phyloP scores from a whole-genome alignment of 2,113 vertebrate species.

The Malurus cyaneus region DNA sequence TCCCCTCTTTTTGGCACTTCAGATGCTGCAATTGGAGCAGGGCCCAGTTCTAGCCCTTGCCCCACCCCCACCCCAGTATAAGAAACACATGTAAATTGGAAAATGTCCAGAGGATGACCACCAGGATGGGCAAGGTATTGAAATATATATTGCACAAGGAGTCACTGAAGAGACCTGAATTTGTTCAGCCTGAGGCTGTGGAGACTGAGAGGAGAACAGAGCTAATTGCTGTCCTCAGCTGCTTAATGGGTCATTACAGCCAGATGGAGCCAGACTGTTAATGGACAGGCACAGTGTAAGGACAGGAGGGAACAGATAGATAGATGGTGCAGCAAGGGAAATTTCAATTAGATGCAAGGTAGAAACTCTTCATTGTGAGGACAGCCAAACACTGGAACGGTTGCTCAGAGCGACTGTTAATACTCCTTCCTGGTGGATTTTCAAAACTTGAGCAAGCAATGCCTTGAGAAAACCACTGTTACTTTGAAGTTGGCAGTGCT shows the following conservation, averaged over 20 bases:
- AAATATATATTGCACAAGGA: background rate
- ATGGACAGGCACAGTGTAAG: background rate
- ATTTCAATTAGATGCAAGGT: slow-evolving; percentile 4
- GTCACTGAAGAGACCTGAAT: background rate
- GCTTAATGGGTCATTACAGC: slow-evolving; percentile 29
- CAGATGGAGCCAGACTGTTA: slow-evolving; percentile 10
- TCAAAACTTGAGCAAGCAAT: background rate
- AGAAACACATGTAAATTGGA: background rate
- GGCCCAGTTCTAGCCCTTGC: background rate
- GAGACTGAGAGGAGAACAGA: background rate
- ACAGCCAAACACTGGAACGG: background rate
- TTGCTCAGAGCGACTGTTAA: background rate
- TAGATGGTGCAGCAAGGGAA: background rate
- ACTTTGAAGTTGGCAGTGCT: background rate
- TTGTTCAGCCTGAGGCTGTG: background rate
- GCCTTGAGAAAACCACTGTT: background rate
- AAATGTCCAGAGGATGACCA: background rate
- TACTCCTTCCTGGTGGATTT: background rate
- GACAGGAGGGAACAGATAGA: background rate
- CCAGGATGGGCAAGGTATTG: background rate
- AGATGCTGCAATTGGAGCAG: background rate
- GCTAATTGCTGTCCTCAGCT: slow-evolving; percentile 14
- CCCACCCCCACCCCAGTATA: background rate
- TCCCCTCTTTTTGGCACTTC: background rate
- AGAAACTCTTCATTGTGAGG: background rate